phyloP scores from a whole-genome alignment of 2,797 vertebrate genomes.

The Argyrosomus regius region DNA sequence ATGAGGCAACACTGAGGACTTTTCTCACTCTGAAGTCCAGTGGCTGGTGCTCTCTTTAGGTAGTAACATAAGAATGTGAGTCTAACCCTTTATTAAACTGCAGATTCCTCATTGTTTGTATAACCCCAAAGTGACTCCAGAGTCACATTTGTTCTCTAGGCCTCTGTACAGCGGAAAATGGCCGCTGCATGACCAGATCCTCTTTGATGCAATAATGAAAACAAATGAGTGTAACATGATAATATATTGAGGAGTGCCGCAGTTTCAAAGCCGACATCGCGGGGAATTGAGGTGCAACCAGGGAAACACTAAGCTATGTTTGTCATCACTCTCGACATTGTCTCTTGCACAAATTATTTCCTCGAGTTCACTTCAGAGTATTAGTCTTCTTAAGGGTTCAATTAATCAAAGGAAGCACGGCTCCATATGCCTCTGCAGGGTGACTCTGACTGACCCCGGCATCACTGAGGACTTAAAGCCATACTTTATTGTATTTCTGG shows the following conservation, averaged over 20 bases:
- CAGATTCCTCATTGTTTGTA: constrained; percentile 80
- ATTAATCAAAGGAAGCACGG: constrained; percentile 79
- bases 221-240: constrained; percentile 86
- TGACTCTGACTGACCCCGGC: constrained; percentile 63
- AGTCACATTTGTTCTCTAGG: constrained; percentile 84
- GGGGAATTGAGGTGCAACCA: constrained; percentile 79
- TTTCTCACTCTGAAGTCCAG: constrained; percentile 61
- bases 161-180: constrained; percentile 80
- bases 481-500: constrained; percentile 48
- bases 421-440: constrained; percentile 71
- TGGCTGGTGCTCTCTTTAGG: constrained; percentile 78
- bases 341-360: constrained; percentile 82
- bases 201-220: constrained; percentile 88
- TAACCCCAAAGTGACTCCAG: constrained; percentile 83
- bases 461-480: constrained; percentile 28
- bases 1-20: constrained; percentile 33
- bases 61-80: constrained; percentile 84
- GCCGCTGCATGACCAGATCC: constrained; percentile 80
- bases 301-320: constrained; percentile 82
- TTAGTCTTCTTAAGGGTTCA: constrained; percentile 76
- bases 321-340: constrained; percentile 84
- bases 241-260: constrained; percentile 77
- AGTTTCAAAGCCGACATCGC: constrained; percentile 77
- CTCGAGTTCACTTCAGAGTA: constrained; percentile 78
- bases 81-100: constrained; percentile 84